Evolutionary conservation across 2,797 vertebrate species (phyloP), one percentile per base, ranked within the genome.

Genomic region (Lates japonicus): DNA sequence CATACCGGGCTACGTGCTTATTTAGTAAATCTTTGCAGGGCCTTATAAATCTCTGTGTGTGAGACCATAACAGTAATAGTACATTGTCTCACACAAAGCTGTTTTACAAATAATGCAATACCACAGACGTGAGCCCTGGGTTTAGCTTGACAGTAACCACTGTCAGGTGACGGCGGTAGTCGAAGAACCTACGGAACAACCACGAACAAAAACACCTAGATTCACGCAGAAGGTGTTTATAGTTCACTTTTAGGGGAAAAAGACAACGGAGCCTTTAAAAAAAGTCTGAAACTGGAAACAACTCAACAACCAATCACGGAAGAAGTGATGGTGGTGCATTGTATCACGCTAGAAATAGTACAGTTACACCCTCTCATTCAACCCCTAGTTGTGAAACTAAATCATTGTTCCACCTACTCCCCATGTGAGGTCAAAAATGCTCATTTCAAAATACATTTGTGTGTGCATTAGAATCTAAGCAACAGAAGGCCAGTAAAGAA

Each of bases 21-120:
- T n/a, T 65, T 68, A 74, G 65, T 31, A 85, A 66, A 80, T 61
- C 69, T 70, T 72, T 49, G 62, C 80, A 70, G 49, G 78, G 59
- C n/a, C 64, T 70, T 76, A 78, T 58, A 41, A 68, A 76, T 52
- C 49, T 14, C 63, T 39, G 51, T 44, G 35, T 41, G 64, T 49
- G 72, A 66, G 67, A 70, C 69, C 46, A 42, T 78, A 81, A 87
- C 63, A 76, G 75, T 64, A 46, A 78, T 35, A 8, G 66, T 14
- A 51, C 46, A 41, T 42, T 66, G 31, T 69, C 72, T 74, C 69
- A 58, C 74, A 68, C 81, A 85, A 83, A 88, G 83, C 83, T 76
- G 85, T 88, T 90, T 87, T 60, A 65, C 83, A 86, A 93, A 90
- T 90, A 90, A 83, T 48, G 39, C 74, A 58, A 65, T 58, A 42